Conservation (phyloP, 2,797 vertebrate species). For the Lithobates sylvaticus region DNA sequence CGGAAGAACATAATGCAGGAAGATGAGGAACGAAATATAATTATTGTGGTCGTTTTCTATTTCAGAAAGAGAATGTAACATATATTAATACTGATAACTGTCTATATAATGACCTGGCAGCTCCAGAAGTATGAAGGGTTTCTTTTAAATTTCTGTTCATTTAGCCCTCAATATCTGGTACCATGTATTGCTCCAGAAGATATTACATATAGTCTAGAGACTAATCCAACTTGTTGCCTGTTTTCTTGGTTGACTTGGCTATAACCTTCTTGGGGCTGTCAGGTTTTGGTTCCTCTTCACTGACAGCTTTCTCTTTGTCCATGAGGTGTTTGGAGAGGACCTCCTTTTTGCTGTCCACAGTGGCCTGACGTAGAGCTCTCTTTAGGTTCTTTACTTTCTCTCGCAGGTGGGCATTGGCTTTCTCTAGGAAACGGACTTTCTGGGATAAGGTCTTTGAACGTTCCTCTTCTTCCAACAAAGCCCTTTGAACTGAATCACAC, state of each 20-base stretch:
- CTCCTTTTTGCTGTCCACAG: conserved; percentile 78
- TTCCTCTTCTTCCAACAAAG: conserved; percentile 86
- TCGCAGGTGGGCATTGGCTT: conserved; percentile 83
- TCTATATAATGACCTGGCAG: neutral
- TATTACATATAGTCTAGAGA: neutral
- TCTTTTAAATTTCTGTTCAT: neutral
- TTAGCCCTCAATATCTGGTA: neutral
- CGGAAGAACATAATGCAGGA: neutral
- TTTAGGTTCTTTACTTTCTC: conserved; percentile 87
- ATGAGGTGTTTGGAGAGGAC: conserved; percentile 78
- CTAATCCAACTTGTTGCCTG: conserved; percentile 74
- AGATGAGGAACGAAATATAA: neutral
- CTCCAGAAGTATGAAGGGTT: neutral
- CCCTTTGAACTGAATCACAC: conserved; percentile 85
- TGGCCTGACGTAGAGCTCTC: conserved; percentile 81
- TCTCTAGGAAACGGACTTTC: conserved; percentile 83
- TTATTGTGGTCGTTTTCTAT: neutral
- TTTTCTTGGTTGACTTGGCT: conserved; percentile 70
- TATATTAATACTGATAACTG: neutral
- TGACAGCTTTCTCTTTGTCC: conserved; percentile 67
- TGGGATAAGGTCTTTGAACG: conserved; percentile 81
- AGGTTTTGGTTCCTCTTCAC: conserved; percentile 72
- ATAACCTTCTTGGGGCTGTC: conserved; percentile 77
- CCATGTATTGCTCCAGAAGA: conserved; percentile 1
- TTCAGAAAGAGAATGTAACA: neutral